These are phyloP conservation scores for Neopelma chrysocephalum DNA, from an alignment of 2,797 vertebrate species.

Conservation along the genomic window DNA sequence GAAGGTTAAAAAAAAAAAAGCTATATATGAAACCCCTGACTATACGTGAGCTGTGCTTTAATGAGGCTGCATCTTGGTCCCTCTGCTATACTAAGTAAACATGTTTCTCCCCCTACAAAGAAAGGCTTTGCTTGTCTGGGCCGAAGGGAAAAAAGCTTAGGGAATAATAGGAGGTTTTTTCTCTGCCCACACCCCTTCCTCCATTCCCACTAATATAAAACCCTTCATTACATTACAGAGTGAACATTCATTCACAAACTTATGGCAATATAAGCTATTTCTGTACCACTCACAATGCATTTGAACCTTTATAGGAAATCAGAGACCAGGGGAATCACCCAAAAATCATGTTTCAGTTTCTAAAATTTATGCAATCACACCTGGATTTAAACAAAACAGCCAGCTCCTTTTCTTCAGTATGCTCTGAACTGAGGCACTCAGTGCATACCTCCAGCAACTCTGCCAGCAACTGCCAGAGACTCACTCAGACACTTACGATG, in stretches of 20 bases:
- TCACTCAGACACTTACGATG: background rate
- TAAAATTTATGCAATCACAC: background rate
- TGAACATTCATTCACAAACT: background rate
- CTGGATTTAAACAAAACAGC: background rate
- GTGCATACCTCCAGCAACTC: background rate
- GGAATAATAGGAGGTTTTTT: conserved; percentile 25
- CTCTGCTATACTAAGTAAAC: conserved; percentile 41
- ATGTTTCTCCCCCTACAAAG: conserved; percentile 23
- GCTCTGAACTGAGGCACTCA: background rate
- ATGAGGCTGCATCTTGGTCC: conserved; percentile 49
- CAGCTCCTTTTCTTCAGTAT: background rate
- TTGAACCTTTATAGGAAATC: background rate
- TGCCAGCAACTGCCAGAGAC: background rate
- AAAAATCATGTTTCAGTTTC: background rate
- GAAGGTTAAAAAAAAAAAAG: conserved; percentile 43
- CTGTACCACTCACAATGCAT: background rate
- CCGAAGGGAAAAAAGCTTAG: conserved; percentile 5
- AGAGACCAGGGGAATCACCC: background rate
- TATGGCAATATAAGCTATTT: background rate
- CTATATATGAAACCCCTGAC: conserved; percentile 50
- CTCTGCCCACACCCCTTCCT: background rate
- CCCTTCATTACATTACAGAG: background rate
- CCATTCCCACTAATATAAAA: background rate
- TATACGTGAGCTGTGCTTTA: conserved; percentile 69
- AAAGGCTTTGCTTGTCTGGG: conserved; percentile 4